Percentiles rank a stretch among this genome's conserved stretches.
These are phyloP conservation scores for Lumbricus terrestris DNA, from an alignment of 2,888 invertebrate species.

Conservation along the genomic window DNA sequence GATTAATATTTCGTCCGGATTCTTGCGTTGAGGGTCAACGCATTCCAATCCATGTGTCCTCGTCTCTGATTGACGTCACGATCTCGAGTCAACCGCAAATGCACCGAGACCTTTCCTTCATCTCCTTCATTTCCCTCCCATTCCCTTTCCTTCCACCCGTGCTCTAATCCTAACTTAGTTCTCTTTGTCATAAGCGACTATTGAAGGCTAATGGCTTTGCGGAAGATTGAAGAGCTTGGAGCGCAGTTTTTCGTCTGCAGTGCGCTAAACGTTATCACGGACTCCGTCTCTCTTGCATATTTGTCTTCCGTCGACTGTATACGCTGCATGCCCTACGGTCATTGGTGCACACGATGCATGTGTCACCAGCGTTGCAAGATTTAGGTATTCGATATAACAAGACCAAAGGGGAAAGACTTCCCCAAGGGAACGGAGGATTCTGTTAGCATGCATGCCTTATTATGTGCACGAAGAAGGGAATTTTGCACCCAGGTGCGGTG, in stretches of 20 bases:
- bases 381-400: neutral
- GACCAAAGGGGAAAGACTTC: neutral
- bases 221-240: neutral
- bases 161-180: neutral
- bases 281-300: neutral
- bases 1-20: neutral
- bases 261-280: neutral
- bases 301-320: neutral
- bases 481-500: neutral
- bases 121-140: too few relatives aligned
- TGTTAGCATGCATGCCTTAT: neutral
- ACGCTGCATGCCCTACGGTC: too few relatives aligned
- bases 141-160: too few relatives aligned
- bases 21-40: neutral
- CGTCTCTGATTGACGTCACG: neutral
- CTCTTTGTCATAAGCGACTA: neutral
- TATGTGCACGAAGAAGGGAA: neutral
- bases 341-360: neutral
- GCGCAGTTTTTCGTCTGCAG: neutral
- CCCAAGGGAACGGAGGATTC: neutral
- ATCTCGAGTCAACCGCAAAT: neutral
- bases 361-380: neutral
- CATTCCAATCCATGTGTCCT: neutral
- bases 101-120: neutral
- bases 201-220: neutral